These are phyloP conservation scores for Psephotus haematonotus DNA, from an alignment of 2,113 vertebrate species.

Conservation along the genomic window DNA sequence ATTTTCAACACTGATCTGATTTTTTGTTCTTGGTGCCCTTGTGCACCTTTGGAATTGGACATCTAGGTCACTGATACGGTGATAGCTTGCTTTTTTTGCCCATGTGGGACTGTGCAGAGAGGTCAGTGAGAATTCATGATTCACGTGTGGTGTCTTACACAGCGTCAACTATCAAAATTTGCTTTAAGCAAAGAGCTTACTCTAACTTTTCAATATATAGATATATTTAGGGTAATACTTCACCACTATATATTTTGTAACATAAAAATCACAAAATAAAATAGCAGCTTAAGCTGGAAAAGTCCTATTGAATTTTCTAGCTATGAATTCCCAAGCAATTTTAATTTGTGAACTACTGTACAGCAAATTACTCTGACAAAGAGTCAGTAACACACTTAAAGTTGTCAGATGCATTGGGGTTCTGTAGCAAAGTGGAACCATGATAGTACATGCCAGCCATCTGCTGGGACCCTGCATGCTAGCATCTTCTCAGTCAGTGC, in stretches of 20 bases:
- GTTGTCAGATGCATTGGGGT: background rate
- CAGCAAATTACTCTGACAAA: background rate
- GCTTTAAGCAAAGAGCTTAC: background rate
- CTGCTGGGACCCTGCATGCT: background rate
- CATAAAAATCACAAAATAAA: background rate
- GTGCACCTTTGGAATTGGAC: background rate
- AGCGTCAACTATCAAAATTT: background rate
- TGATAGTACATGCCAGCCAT: background rate
- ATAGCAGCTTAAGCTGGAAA: background rate
- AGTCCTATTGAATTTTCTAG: background rate
- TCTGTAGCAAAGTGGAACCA: background rate
- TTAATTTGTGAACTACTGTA: background rate
- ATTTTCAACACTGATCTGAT: background rate
- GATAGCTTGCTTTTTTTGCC: background rate
- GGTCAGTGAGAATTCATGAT: background rate
- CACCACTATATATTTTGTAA: background rate
- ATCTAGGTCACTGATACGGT: background rate
- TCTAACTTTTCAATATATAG: background rate
- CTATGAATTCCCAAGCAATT: background rate
- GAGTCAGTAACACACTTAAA: background rate
- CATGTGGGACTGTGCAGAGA: background rate
- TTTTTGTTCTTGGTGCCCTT: background rate
- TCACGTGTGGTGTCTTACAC: background rate
- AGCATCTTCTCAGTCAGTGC: background rate
- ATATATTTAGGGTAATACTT: background rate